Percentiles rank a stretch among this genome's conserved stretches.
These are phyloP conservation scores for Aplidium turbinatum DNA, from an alignment of 23 tunicate species.

Conservation along the genomic window DNA sequence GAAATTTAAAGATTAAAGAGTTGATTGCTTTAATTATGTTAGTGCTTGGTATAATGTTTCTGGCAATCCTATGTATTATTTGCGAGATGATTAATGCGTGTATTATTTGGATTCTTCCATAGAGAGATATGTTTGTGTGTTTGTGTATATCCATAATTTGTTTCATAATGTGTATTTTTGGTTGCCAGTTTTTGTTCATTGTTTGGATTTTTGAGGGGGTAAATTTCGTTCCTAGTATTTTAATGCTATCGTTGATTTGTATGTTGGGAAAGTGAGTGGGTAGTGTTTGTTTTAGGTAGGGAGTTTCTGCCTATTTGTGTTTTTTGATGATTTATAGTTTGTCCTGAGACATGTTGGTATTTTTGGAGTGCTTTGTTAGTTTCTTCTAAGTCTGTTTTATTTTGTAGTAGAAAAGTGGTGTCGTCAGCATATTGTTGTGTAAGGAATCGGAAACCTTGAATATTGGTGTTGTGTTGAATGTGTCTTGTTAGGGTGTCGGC, in stretches of 20 bases:
- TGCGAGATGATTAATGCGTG: not conserved
- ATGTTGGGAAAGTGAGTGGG: not conserved
- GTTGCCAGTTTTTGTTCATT: slow-evolving; percentile 5
- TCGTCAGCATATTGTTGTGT: slow-evolving; percentile 42
- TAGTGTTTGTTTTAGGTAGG: not conserved
- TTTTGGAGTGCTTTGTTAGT: not conserved
- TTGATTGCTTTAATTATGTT: not conserved
- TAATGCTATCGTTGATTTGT: not conserved
- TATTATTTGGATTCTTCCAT: slow-evolving; percentile 10
- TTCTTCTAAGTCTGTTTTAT: not conserved
- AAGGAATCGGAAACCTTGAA: slow-evolving; percentile 8
- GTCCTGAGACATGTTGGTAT: slow-evolving; percentile 12
- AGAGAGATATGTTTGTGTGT: slow-evolving; percentile 1
- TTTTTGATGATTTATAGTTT: slow-evolving; percentile 20
- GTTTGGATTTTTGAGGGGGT: not conserved
- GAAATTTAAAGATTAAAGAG: too few species aligned
- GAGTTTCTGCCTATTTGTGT: slow-evolving; percentile 18
- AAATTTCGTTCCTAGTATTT: slow-evolving; percentile 20
- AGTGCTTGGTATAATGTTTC: not conserved
- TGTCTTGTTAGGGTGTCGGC: slow-evolving; percentile 22
- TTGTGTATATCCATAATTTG: not conserved
- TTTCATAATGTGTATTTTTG: not conserved
- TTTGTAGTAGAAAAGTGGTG: not conserved
- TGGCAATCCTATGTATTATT: slow-evolving; percentile 7
- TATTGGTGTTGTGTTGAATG: not conserved